These are phyloP conservation scores for Cosmia trapezina DNA, from an alignment of 2,888 invertebrate genomes.

Conservation along the genomic window DNA sequence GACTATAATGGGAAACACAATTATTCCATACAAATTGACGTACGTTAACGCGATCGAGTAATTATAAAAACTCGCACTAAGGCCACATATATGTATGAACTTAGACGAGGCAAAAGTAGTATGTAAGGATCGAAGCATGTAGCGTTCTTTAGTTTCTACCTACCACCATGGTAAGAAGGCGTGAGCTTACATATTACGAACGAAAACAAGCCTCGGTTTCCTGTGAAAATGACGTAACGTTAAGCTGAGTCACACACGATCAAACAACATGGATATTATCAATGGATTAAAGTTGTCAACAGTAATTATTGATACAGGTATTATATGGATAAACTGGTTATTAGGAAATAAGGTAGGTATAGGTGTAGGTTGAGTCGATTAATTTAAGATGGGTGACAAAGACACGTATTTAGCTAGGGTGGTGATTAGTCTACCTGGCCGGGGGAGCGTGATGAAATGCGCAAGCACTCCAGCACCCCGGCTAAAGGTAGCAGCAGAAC, in stretches of 20 bases:
- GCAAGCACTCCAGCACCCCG: too few species aligned
- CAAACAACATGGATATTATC: conserved; percentile 25
- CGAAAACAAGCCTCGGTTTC: background rate
- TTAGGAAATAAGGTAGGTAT: background rate
- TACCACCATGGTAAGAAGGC: background rate
- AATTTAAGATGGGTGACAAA: background rate
- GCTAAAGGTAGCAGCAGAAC: too few species aligned
- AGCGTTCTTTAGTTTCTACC: too few species aligned
- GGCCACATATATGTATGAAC: too few species aligned
- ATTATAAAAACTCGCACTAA: too few species aligned
- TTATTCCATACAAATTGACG: too few species aligned
- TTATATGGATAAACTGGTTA: conserved; percentile 13
- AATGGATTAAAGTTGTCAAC: conserved; percentile 22
- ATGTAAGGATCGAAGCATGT: too few species aligned
- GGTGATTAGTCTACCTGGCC: background rate
- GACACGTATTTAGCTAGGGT: background rate
- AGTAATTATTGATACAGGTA: conserved; percentile 35
- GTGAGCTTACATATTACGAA: background rate
- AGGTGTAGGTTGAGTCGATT: background rate
- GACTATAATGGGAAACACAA: too few species aligned
- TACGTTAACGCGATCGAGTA: too few species aligned
- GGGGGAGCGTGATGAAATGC: too few species aligned
- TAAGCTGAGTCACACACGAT: conserved; percentile 21
- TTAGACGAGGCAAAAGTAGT: too few species aligned
- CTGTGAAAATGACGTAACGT: conserved; percentile 6